These are phyloP conservation scores for Cervus canadensis DNA, from an alignment of 2,113 vertebrate species.

Conservation along the genomic window DNA sequence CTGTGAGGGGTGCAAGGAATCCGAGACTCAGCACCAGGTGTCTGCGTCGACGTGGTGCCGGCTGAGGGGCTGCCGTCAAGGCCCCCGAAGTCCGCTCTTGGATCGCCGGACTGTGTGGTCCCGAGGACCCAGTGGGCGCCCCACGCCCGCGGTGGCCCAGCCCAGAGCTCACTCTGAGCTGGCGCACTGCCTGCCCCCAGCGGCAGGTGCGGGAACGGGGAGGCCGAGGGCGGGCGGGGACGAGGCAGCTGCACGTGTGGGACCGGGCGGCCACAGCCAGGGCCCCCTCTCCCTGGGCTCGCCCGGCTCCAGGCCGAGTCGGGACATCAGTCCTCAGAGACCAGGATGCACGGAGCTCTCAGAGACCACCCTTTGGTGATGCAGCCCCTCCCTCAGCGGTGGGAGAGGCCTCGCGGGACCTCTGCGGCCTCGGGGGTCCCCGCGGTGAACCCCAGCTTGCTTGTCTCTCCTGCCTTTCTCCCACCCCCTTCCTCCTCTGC, in stretches of 20 bases:
- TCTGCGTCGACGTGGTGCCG: background rate
- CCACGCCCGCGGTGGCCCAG: background rate
- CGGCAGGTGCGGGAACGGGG: background rate
- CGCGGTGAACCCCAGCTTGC: constrained; percentile 32
- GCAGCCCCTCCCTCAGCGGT: fast-evolving
- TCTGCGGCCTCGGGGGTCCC: background rate
- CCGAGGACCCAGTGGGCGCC: background rate
- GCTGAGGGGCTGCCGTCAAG: background rate
- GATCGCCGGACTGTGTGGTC: background rate
- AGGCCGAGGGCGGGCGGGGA: background rate
- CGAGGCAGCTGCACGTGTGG: background rate
- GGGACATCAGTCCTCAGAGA: background rate
- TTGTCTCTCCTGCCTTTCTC: constrained; percentile 53
- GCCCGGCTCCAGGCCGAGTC: background rate
- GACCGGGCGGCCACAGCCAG: background rate
- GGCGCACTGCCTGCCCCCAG: background rate
- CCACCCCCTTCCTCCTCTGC: constrained; percentile 28
- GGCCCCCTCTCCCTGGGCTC: background rate
- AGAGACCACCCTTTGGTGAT: background rate
- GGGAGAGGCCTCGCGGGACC: background rate
- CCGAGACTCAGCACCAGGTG: background rate
- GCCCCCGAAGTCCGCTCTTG: background rate
- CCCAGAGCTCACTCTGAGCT: background rate
- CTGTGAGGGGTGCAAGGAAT: background rate
- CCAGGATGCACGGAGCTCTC: background rate